Evolutionary conservation across 1,140 invertebrate genomes (phyloP), one percentile per base, ranked within the genome.

Genomic region (Bradynema listronoti): DNA sequence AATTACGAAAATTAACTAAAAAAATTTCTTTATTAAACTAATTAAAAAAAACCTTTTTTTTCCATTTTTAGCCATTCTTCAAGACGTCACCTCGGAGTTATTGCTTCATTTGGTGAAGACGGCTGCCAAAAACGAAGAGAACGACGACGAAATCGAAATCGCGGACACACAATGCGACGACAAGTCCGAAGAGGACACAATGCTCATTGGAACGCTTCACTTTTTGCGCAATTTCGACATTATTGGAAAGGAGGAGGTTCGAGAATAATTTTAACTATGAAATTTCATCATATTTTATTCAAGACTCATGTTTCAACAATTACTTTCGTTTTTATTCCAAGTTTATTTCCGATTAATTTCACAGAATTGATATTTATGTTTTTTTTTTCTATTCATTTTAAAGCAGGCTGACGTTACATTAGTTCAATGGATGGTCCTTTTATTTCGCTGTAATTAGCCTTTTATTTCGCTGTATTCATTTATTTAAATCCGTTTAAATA

Each of bases 51-150:
- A 30, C 34, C 1, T 11, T 47, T 47, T n/a, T 1, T 9, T n/a
- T 45, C 7, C 41, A 6, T 27, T 41, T 58, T 58, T 33, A 58
- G 56, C 29, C 9, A 33, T 36, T 4, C 36, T 58, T 27, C 55
- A 45, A 19, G 56, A 58, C 30, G 45, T 58, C 49, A 36, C 50
- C 1, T 25, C 32, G 16, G 30, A 57, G 41, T 58, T 58, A 34
- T 16, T 58, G 46, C 22, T 34, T 16, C 22, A 55, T 33, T 58
- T 46, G 56, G 34, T 58, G 27, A 57, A 11, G 16, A 22, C 41
- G 11, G 47, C 47, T 32, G 57, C 34, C 1, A 34, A 58, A n/a
- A 16, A 27, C 32, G 47, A 58, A 9, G 5, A 7, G 19, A 22
- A 29, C 22, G 29, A 58, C 5, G 34, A 14, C 16, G 29, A 27